Evolutionary conservation across 2,888 invertebrate genomes (phyloP), one percentile per base, ranked within the genome.

Genomic region (Bembecia ichneumoniformis): DNA sequence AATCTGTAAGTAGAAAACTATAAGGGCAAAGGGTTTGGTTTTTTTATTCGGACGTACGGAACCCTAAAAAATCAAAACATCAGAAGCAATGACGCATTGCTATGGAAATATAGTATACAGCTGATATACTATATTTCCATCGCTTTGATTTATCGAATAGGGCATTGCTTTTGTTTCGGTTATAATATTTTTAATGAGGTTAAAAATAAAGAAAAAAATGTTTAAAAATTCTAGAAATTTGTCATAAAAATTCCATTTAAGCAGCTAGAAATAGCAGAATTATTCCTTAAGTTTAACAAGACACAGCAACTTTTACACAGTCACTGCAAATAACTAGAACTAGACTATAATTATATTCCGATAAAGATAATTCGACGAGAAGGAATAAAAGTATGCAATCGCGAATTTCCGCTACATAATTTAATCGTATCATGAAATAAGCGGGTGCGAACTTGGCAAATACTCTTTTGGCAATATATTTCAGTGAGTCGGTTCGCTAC

Each of bases 351-450:
- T 71, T 68, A 63, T 53, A 52, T 58, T 52, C 53, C 58, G 59
- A 64, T 64, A 63, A 54, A 63, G 61, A 68, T 68, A 64, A 70
- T 70, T 64, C 59, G 51, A 52, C 51, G 50, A 43, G 50, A 40
- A 44, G 35, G 47, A 47, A 50, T 51, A 50, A n/a, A n/a, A 52
- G 52, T 50, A 50, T 54, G 51, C 51, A 46, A 52, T 51, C 47
- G 49, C 49, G 45, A 51, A 55, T 52, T 49, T 57, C 57, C 53
- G 50, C 55, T 55, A 60, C 63, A 64, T 65, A 59, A 69, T 76
- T 72, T 77, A 74, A 68, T 67, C 50, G 60, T 60, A 56, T 52
- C 53, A 5, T 40, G 60, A 75, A 77, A 78, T 76, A 63, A 71
- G 60, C 52, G 65, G 71, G 64, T 65, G 62, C 65, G 62, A 66